Conservation (phyloP, 2,888 invertebrate species). For the Nephrotoma appendiculata region DNA sequence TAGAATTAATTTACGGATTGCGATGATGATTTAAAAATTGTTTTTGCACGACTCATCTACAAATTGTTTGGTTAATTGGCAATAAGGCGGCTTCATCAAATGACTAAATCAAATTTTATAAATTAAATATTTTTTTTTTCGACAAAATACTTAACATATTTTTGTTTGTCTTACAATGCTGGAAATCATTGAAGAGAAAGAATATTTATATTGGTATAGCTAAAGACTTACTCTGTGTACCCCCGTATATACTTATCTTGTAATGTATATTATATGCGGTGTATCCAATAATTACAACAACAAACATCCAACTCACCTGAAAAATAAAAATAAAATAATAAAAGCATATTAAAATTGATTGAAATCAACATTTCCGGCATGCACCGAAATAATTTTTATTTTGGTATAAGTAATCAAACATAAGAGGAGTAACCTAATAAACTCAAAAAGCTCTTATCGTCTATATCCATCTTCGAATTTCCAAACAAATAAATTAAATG, state of each 20-base stretch:
- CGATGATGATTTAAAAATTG: background rate
- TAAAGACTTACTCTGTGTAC: background rate
- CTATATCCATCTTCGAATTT: background rate
- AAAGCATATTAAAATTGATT: background rate
- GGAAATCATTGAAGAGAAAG: background rate
- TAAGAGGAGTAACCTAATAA: background rate
- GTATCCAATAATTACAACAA: background rate
- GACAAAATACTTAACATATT: background rate
- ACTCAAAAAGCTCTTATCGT: background rate
- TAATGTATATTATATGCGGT: background rate
- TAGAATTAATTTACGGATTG: background rate
- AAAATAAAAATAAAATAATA: background rate
- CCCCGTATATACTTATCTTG: background rate
- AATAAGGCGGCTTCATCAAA: background rate
- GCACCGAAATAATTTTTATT: background rate
- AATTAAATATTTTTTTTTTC: background rate
- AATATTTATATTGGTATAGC: background rate
- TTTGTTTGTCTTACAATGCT: background rate
- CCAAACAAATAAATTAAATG: background rate
- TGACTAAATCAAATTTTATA: background rate
- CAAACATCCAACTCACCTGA: background rate
- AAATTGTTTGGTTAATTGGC: background rate
- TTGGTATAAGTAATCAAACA: background rate
- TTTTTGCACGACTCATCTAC: background rate
- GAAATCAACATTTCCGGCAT: background rate